A percentile compares a stretch with the other conserved stretches of the same genome.
phyloP scores from a whole-genome alignment of 2,113 vertebrate species.

The Smithornis capensis region DNA sequence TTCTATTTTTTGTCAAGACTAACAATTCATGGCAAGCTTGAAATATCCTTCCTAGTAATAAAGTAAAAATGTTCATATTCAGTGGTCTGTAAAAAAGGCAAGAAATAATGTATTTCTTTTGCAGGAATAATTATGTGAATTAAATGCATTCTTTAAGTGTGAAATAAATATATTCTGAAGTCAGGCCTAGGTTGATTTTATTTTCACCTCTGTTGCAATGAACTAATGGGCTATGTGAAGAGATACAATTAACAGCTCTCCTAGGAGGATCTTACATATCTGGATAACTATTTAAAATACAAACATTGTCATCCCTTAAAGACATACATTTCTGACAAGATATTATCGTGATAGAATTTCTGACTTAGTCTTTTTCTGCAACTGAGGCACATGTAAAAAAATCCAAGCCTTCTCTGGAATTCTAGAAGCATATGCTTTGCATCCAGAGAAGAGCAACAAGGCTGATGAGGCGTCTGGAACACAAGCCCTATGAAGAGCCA shows the following conservation, averaged over 20 bases:
- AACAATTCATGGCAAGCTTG: background rate
- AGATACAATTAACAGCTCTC: background rate
- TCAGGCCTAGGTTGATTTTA: background rate
- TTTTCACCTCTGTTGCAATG: background rate
- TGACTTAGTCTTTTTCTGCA: background rate
- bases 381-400: background rate
- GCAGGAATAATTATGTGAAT: background rate
- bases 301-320: background rate
- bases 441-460: too few species aligned
- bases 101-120: background rate
- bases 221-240: background rate
- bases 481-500: too few species aligned
- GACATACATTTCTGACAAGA: background rate
- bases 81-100: background rate
- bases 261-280: background rate
- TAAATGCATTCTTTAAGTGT: constrained; percentile 5
- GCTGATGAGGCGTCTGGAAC: too few species aligned
- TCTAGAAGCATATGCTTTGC: background rate
- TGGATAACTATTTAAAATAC: background rate
- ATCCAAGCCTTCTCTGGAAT: background rate
- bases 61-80: background rate
- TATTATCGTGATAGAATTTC: background rate
- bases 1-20: background rate
- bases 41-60: background rate
- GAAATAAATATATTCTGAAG: constrained; percentile 13